Evolutionary conservation across 2,797 vertebrate genomes (phyloP).

Genomic region (Choloepus didactylus): DNA sequence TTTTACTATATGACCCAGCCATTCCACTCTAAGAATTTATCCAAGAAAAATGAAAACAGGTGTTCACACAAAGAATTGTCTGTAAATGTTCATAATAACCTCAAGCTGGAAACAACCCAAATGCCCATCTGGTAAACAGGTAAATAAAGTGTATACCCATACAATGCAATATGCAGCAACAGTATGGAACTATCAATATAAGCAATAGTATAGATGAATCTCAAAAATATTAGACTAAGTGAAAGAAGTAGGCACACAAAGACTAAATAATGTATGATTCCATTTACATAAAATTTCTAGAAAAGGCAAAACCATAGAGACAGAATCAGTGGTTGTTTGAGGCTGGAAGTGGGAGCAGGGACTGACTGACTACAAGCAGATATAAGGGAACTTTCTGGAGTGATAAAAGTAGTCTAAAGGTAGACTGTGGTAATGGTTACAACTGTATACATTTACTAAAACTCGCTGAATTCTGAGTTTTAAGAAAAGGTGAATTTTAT

Average conservation of each 20-base stretch:
- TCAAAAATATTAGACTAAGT: slow-evolving; percentile 12
- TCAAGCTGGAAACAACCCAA: background rate
- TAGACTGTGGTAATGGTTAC: background rate
- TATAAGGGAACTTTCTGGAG: background rate
- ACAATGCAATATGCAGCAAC: background rate
- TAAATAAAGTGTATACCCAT: background rate
- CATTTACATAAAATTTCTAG: background rate
- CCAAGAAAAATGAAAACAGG: slow-evolving; percentile 57
- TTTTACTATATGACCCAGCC: background rate
- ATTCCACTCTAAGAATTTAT: background rate
- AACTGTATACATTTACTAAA: background rate
- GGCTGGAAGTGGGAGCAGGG: background rate
- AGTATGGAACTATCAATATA: slow-evolving; percentile 16
- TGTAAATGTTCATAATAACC: slow-evolving; percentile 24
- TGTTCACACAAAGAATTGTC: background rate
- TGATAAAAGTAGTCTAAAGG: background rate
- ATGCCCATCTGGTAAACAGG: background rate
- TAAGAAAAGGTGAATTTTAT: slow-evolving; percentile 14
- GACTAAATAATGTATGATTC: background rate
- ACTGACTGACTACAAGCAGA: background rate
- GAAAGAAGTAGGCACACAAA: slow-evolving; percentile 27
- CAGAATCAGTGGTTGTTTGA: background rate
- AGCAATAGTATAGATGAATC: background rate
- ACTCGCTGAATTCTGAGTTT: background rate
- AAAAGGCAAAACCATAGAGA: background rate